Base-by-base conservation (phyloP, 2,797 vertebrate species). In the Squalus acanthias region DNA sequence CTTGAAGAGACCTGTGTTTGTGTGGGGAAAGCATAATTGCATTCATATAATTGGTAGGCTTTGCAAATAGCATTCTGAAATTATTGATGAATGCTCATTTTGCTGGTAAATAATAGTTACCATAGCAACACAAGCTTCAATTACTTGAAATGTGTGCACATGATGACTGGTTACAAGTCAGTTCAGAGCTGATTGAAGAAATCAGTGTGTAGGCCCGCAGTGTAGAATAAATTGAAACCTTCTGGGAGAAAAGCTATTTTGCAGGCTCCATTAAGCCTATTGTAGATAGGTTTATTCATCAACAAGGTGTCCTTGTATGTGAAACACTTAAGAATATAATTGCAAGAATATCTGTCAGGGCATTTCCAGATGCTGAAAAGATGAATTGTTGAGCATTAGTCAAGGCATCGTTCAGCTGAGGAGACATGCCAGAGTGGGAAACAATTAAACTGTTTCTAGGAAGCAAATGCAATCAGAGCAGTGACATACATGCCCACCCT, bases 271-370 rank as follows among this genome's bases (percentile, higher is more conserved):
- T 97, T 97, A 97, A 97, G 96, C 97, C 96, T 96, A 97, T 96
- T 97, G 97, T 97, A 97, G 97, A 97, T 97, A 97, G 97, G 97
- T 97, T 97, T 97, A 97, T 97, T 97, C 97, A 97, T 97, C 97
- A 97, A 97, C 97, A 96, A 96, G 97, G 96, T 96, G 97, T 72
- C 96, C 96, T 97, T 95, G 96, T 96, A 96, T 97, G 97, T 97
- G 96, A 96, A 97, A 97, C 95, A 97, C 96, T 96, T 97, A 97
- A 96, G 97, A 97, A 97, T 97, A 97, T 96, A 97, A 97, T 96
- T 97, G 97, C 96, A 97, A 97, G 96, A 97, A 97, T 97, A 96
- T 97, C 96, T 97, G 96, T 96, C 96, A 97, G 96, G 97, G 97
- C 96, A 97, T 96, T 96, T 96, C 96, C 97, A 96, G 96, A 91